Conservation (phyloP, 2,888 invertebrate species). For the Nycteola revayana region DNA sequence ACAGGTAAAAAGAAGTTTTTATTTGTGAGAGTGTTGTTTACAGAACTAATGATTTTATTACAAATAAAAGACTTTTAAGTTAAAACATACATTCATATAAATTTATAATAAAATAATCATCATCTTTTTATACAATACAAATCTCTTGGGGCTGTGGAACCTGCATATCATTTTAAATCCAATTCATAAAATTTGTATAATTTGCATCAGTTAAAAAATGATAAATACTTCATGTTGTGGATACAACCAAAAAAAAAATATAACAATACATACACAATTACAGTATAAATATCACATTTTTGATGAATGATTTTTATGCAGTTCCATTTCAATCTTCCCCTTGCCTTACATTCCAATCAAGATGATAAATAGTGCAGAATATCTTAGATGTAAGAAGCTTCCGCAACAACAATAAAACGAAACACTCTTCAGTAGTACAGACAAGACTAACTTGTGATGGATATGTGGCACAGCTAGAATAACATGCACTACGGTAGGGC, state of each 20-base stretch:
- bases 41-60: slow-evolving; percentile 32
- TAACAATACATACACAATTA: slow-evolving; percentile 6
- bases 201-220: slow-evolving; percentile 20
- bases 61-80: slow-evolving; percentile 29
- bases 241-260: slow-evolving; percentile 40
- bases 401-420: slow-evolving; percentile 55
- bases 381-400: slow-evolving; percentile 47
- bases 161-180: slow-evolving; percentile 54
- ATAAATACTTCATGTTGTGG: slow-evolving; percentile 39
- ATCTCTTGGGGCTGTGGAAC: slow-evolving; percentile 67
- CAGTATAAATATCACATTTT: slow-evolving; percentile 71
- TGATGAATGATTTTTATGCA: slow-evolving; percentile 72
- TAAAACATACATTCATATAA: slow-evolving; percentile 36
- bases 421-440: slow-evolving; percentile 64
- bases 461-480: slow-evolving; percentile 61
- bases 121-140: slow-evolving; percentile 21
- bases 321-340: slow-evolving; percentile 58
- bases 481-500: slow-evolving; percentile 60
- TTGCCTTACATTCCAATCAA: slow-evolving; percentile 38
- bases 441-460: slow-evolving; percentile 53
- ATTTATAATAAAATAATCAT: slow-evolving; percentile 35
- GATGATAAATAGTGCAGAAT: slow-evolving; percentile 40
- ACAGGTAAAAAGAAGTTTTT: slow-evolving; percentile 54
- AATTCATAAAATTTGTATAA: slow-evolving; percentile 25
- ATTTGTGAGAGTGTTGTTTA: slow-evolving; percentile 35